Conservation (phyloP, 2,888 invertebrate species). For the Mesorhabditis sp. region DNA sequence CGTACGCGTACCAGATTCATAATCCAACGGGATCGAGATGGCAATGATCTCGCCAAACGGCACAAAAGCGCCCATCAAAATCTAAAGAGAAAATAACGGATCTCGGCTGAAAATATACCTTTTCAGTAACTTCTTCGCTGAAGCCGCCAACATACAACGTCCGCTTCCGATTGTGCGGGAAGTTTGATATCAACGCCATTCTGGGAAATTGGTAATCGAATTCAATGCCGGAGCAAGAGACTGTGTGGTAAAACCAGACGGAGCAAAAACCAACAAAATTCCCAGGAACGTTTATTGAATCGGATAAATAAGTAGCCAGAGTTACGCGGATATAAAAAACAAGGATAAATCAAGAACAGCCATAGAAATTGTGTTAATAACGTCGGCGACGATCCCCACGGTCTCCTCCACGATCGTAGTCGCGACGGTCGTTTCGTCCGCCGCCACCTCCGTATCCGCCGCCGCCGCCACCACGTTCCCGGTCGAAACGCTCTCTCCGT, state of each 20-base stretch:
- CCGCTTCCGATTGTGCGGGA: slow-evolving; percentile 57
- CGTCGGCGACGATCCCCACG: slow-evolving; percentile 10
- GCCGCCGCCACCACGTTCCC: slow-evolving; percentile 27
- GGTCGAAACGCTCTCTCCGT: neutral
- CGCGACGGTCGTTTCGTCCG: slow-evolving; percentile 16
- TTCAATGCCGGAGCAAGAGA: neutral
- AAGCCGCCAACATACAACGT: slow-evolving; percentile 62
- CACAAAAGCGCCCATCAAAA: slow-evolving; percentile 87
- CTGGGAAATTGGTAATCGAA: neutral
- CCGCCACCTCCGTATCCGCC: slow-evolving; percentile 26
- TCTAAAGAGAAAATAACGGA: slow-evolving; percentile 10
- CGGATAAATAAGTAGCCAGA: slow-evolving; percentile 4
- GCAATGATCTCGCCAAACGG: slow-evolving; percentile 98
- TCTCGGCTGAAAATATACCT: slow-evolving; percentile 64
- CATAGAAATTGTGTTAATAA: neutral
- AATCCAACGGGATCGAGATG: slow-evolving; percentile 94
- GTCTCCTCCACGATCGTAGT: slow-evolving; percentile 26
- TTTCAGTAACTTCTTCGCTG: slow-evolving; percentile 85
- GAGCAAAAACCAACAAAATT: slow-evolving; percentile 6
- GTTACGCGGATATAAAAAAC: neutral
- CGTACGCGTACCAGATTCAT: slow-evolving; percentile 69
- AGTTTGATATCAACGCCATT: slow-evolving; percentile 40
- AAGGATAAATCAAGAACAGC: slow-evolving; percentile 7
- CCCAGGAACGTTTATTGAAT: slow-evolving; percentile 5
- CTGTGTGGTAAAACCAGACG: neutral